phyloP scores from a whole-genome alignment of 2,113 vertebrate genomes.

The Pseudolaguvia tuberculata region DNA sequence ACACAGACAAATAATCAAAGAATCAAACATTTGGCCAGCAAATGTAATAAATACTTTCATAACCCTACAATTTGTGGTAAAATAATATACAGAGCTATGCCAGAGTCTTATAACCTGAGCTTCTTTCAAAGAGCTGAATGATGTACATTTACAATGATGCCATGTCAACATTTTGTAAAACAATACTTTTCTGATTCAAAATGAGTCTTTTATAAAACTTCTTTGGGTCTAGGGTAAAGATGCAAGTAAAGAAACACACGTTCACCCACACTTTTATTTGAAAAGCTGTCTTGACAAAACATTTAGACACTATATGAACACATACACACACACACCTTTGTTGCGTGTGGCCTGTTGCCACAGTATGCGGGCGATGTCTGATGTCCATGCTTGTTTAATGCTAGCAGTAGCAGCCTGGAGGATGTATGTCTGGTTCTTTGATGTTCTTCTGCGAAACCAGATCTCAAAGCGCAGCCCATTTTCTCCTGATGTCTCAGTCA shows the following conservation, averaged over 20 bases:
- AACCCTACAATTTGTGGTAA: not conserved
- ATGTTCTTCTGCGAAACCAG: conserved; percentile 81
- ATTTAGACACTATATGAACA: not conserved
- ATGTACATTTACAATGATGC: conserved; percentile 24
- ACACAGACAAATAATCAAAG: conserved; percentile 22
- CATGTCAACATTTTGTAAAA: conserved; percentile 28
- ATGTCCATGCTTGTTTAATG: conserved; percentile 82
- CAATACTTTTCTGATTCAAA: conserved; percentile 35
- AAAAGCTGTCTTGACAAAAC: conserved; percentile 12
- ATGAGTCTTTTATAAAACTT: conserved; percentile 14
- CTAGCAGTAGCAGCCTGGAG: conserved; percentile 74
- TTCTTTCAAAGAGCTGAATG: conserved; percentile 23
- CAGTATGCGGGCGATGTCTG: conserved; percentile 81
- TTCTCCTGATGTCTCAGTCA: conserved; percentile 78
- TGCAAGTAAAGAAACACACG: conserved; percentile 16
- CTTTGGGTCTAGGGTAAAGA: conserved; percentile 10
- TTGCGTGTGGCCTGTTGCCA: conserved; percentile 89
- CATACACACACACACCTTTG: conserved; percentile 74
- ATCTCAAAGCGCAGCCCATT: conserved; percentile 78
- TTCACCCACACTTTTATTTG: not conserved
- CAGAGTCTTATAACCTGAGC: conserved; percentile 7
- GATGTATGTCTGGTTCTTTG: conserved; percentile 76
- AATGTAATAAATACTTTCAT: not conserved
- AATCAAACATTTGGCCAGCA: not conserved
- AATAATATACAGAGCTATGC: not conserved